Base-by-base conservation (phyloP, 1,140 invertebrate genomes). In the Branchinecta lindahli region DNA sequence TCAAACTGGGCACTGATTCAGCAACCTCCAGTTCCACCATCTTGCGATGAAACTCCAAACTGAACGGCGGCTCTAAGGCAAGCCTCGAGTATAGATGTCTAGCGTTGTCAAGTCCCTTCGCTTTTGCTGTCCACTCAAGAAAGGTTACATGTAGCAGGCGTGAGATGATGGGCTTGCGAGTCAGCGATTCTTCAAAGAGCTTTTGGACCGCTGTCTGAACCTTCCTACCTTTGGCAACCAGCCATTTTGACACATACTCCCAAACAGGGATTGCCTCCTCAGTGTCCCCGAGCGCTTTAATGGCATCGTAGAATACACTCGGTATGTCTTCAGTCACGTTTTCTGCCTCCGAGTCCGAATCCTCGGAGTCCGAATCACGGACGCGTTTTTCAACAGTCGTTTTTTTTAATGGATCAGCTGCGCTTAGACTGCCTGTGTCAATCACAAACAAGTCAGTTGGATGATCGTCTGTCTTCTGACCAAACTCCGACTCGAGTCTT, bases 21-120 rank as follows among this genome's bases (percentile, higher is more conserved):
- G 80, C 76, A 8, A 78, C 8, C 76, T 85, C 83, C 21, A 85
- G 70, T 61, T 79, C 74, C 0, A 77, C 76, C 83, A 84, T 84
- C 72, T 80, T 81, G 52, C 77, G 77, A 71, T 84, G 82, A 7
- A 84, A 73, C 45, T 82, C 78, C 44, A 82, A 70, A 71, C 76
- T 79, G 20, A 78, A 77, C 4, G 81, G 81, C 45, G 80, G 79
- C 69, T 76, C 74, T 8, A 77, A 70, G 45, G 76, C 75, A 2
- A 82, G 71, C 21, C 72, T 70, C 44, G 78, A 73, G 71, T 84
- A 84, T 8, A 77, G 70, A 70, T 78, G 75, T 20, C 82, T 77
- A 18, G 81, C 79, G 18, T 72, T 74, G 67, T 76, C 71, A 45
- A 83, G 81, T 61, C 77, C 82, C 18, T 69, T 45, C 9, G 52